These are phyloP conservation scores for Coranthus polyacanthus DNA, from an alignment of 2,797 vertebrate species.

Conservation along the genomic window DNA sequence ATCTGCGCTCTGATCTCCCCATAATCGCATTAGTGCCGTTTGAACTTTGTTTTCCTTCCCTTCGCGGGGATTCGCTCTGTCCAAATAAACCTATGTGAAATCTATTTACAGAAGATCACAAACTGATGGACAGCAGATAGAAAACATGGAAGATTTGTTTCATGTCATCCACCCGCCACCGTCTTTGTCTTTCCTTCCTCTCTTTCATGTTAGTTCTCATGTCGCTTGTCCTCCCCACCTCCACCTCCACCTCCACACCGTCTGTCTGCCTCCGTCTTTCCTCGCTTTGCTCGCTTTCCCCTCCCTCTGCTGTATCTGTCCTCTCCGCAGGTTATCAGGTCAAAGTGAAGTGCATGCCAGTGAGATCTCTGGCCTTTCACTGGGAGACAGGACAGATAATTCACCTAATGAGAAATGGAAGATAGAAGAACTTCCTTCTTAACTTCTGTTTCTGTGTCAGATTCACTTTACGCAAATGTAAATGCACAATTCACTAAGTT, in stretches of 20 bases:
- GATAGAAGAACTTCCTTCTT: conserved; percentile 1
- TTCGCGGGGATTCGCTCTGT: conserved; percentile 61
- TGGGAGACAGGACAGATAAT: conserved; percentile 39
- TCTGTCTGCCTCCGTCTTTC: conserved; percentile 27
- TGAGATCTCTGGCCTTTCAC: conserved; percentile 39
- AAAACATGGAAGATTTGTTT: conserved; percentile 64
- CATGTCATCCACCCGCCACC: conserved; percentile 59
- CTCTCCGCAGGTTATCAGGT: conserved; percentile 64
- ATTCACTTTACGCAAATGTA: not conserved
- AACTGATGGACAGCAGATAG: conserved; percentile 57
- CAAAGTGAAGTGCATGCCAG: conserved; percentile 60
- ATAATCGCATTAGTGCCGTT: conserved; percentile 77
- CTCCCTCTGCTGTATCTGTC: conserved; percentile 29
- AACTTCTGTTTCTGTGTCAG: too few species aligned
- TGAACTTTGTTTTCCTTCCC: conserved; percentile 79
- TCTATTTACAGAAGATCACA: conserved; percentile 70
- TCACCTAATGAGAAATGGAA: conserved; percentile 17
- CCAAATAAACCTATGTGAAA: conserved; percentile 74
- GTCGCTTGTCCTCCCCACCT: conserved; percentile 6
- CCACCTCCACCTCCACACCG: not conserved
- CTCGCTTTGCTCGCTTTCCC: conserved; percentile 14
- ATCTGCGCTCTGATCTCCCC: conserved; percentile 79
- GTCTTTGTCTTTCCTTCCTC: conserved; percentile 41
- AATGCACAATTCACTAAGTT: not conserved
- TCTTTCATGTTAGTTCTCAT: conserved; percentile 60